Base-by-base conservation (phyloP, 2,113 vertebrate genomes). In the Macquaria ambigua region DNA sequence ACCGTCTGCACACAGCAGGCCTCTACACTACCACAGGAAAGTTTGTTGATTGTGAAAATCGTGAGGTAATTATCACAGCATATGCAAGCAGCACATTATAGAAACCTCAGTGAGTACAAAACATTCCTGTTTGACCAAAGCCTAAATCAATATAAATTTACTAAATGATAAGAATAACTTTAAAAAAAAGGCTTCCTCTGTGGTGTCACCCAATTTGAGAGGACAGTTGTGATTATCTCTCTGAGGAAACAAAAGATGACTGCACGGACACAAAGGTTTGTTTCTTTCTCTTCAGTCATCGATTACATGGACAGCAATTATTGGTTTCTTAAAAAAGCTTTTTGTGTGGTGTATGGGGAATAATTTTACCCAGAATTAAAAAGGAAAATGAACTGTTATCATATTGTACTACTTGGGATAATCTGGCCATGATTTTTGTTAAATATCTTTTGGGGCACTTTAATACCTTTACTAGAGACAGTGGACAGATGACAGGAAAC, bases 1-100 rank as follows among this genome's bases (percentile, higher is more conserved):
- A 48, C 31, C 55, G 16, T 48, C 50, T n/a, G 39, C 46, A 37
- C 68, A 50, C 63, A 70, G 53, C 6, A 37, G 50, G 58, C 20
- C 50, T 55, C 48, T n/a, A 37, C 37, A 81, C 37, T 31, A 34
- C 20, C 18, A 77, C 43, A 89, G 21, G 21, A 52, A 64, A 21
- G 25, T 68, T 25, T 77, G 37, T 14, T 46, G 48, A 39, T 62
- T 89, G 71, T 72, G 37, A 80, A 67, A 79, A 56, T 39, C 50
- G 28, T 7, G 34, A 37, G 3, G 15, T 67, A 14, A 34, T 77
- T 56, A 56, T 74, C 46, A 37, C 31, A 66, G 48, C 46, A 48
- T 14, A 52, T 25, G n/a, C 8, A 46, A 66, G 21, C 25, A 50
- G 55, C 28, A 21, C 10, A 64, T 72, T 53, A 68, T 50, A 70